Conservation (phyloP, 1,140 invertebrate genomes). For the Aphelenchoides avenae region DNA sequence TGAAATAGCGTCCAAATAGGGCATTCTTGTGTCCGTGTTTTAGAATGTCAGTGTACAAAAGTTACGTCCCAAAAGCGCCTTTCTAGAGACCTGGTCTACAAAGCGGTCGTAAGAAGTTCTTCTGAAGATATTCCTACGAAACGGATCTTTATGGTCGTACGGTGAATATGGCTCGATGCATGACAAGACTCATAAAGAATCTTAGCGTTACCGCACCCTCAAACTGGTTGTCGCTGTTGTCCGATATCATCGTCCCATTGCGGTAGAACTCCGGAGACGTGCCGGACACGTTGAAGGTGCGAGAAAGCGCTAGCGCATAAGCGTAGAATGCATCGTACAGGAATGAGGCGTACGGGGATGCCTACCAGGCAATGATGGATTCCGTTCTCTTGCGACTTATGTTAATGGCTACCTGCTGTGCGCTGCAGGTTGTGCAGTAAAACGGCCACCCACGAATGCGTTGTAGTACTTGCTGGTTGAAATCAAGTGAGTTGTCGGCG, state of each 20-base stretch:
- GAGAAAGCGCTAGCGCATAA: constrained; percentile 25
- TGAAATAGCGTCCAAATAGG: too few relatives aligned
- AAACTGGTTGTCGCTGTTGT: constrained; percentile 24
- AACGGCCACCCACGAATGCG: constrained; percentile 35
- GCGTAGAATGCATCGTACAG: constrained; percentile 35
- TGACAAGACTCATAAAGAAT: background rate
- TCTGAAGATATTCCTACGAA: too few relatives aligned
- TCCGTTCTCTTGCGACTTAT: background rate
- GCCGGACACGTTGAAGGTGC: constrained; percentile 28
- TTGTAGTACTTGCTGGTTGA: constrained; percentile 17
- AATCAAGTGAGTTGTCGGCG: constrained; percentile 9
- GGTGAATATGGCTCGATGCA: too few relatives aligned
- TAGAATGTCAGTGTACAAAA: too few relatives aligned
- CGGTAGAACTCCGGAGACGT: constrained; percentile 19
- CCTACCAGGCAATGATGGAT: constrained; percentile 22
- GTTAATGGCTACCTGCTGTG: background rate
- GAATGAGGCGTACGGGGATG: constrained; percentile 29
- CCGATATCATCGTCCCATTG: constrained; percentile 29
- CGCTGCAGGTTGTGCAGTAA: constrained; percentile 34
- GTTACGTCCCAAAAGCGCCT: too few relatives aligned
- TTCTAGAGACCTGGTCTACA: too few relatives aligned
- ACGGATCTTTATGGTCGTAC: too few relatives aligned
- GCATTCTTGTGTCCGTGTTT: too few relatives aligned
- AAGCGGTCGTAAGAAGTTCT: too few relatives aligned
- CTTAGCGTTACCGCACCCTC: constrained; percentile 12